Base-by-base conservation (phyloP, 2,113 vertebrate species). In the Rhinolophus sinicus region DNA sequence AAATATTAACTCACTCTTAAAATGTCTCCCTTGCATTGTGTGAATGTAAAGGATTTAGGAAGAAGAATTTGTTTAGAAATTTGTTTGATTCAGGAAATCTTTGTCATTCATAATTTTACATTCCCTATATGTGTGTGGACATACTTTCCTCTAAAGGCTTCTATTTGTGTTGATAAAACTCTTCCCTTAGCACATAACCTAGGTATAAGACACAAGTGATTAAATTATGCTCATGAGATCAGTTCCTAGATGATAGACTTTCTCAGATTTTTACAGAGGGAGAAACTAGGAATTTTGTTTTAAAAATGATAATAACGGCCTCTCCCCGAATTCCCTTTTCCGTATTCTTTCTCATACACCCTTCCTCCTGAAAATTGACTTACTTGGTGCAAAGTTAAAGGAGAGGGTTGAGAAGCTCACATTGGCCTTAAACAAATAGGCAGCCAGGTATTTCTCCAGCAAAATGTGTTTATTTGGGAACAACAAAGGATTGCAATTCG, bases 1-100 rank as follows among this genome's bases (percentile, higher is more conserved):
- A 78, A 85, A 54, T 80, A 93, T 56, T 60, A 96, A 28, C 24
- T 70, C 22, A 35, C 16, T 94, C 44, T 89, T 93, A 44, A 70
- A 67, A 69, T 77, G 30, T 73, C 65, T 84, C 40, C 52, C 38
- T 94, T 72, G 81, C 6, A 2, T 84, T 47, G 30, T 16, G 80
- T 67, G 21, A 70, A 40, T 67, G 6, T 88, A 40, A 62, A 85
- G 18, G 78, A 88, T 54, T 40, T 81, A 89, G 22, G 67, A 93
- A 92, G 67, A 88, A 78, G 35, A 78, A 77, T 75, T 75, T 85
- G 15, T 56, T 88, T 44, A 54, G 28, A 87, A 91, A 52, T 70
- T 35, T 85, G 33, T 84, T 80, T 94, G 18, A 81, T 96, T 40
- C 22, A 54, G 28, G 56, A 75, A 65, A 40, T 65, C 24, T 75